Base-by-base conservation (phyloP, 2,797 vertebrate genomes). In the Nannoperca obscura region DNA sequence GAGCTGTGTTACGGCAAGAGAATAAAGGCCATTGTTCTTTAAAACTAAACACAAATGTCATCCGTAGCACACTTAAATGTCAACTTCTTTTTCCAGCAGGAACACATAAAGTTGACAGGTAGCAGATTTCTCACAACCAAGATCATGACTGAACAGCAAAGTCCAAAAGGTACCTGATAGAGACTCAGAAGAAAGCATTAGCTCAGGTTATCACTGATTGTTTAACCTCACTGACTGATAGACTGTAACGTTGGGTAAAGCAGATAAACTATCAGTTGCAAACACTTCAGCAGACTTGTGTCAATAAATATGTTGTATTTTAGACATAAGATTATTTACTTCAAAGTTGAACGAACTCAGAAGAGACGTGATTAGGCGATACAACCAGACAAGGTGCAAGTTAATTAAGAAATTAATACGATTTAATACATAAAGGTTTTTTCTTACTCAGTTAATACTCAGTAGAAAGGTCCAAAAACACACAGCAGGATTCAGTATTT, bases 131-230 rank as follows among this genome's bases (percentile, higher is more conserved):
- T 80, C 42, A 61, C 27, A 76, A 85, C 82, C 75, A 68, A 52
- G 66, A 60, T 42, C 64, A 77, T 57, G 54, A 65, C 42, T 11
- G 1, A 62, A 80, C 67, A 61, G 79, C 91, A 87, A 93, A 92
- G 92, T 92, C 88, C 91, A 91, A 60, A 52, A 59, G 54, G 63
- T 20, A 4, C 50, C 76, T 74, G 79, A 88, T 78, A 82, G 74
- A 78, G 67, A 55, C 22, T 3, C 54, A 12, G 24, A 7, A 34
- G 64, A 38, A 60, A 63, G 22, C 22, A 38, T 71, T 8, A 79
- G 60, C 44, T 8, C 20, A 57, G 74, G 52, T 86, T 91, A 89
- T 91, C 87, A 12, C 36, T 19, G 68, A 57, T 84, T 71, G 75
- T 82, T 81, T 88, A 83, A 88, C 85, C 76, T 47, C 11, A 63